phyloP scores from a whole-genome alignment of 2,113 vertebrate genomes.

The Nipponia nippon region DNA sequence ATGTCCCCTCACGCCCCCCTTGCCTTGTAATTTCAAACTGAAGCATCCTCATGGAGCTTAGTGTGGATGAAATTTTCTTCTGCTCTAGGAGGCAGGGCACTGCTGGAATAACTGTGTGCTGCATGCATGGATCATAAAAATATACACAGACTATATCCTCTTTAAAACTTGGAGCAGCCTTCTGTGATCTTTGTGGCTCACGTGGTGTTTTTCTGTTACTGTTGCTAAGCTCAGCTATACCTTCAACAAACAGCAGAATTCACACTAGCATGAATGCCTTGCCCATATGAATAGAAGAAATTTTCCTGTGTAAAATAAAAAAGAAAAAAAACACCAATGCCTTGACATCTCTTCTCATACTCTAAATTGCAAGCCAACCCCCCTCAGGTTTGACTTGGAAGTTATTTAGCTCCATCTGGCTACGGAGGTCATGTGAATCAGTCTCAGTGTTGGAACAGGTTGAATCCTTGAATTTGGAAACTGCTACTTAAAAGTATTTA shows the following conservation, averaged over 20 bases:
- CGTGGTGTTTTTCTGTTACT: background rate
- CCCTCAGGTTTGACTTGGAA: background rate
- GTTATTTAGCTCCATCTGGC: background rate
- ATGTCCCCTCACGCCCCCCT: too few species aligned
- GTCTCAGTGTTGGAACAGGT: background rate
- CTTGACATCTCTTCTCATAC: background rate
- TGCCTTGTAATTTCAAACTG: background rate
- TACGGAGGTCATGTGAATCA: background rate
- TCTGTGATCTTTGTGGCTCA: background rate
- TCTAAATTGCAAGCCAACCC: background rate
- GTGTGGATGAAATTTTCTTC: background rate
- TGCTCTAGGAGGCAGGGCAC: background rate
- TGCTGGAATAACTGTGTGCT: background rate
- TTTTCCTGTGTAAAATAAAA: background rate
- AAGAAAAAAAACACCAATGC: background rate
- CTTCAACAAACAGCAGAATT: background rate
- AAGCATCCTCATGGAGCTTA: background rate
- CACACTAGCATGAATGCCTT: background rate
- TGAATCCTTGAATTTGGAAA: background rate
- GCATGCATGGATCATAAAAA: background rate
- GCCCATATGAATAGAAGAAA: background rate
- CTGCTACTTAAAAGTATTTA: background rate
- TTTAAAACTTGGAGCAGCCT: background rate
- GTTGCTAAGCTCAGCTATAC: background rate
- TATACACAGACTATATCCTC: background rate